These are phyloP conservation scores for Poicephalus gulielmi DNA, from an alignment of 2,113 vertebrate genomes.

Conservation along the genomic window DNA sequence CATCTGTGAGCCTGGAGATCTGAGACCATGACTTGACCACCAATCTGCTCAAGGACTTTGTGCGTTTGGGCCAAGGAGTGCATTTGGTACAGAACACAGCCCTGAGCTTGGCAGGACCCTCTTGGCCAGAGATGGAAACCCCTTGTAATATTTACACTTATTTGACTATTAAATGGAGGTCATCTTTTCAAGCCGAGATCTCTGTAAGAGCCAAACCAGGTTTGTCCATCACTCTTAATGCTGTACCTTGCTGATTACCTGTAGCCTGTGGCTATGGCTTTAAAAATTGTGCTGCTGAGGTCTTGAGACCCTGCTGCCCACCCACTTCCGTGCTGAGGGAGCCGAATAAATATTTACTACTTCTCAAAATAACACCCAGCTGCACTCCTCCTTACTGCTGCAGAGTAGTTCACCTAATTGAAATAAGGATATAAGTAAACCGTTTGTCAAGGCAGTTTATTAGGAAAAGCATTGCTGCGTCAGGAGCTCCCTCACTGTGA, in stretches of 20 bases:
- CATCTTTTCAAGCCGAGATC: neutral
- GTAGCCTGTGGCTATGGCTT: neutral
- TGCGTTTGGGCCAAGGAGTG: neutral
- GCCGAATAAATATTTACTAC: slow-evolving; percentile 39
- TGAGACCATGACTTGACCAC: neutral
- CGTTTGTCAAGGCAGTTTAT: slow-evolving; percentile 64
- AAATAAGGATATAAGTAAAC: slow-evolving; percentile 64
- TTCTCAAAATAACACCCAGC: slow-evolving; percentile 26
- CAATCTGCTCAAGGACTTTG: neutral
- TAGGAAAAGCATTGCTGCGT: slow-evolving; percentile 62
- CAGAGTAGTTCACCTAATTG: slow-evolving; percentile 41
- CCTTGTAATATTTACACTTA: neutral
- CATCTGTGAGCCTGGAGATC: neutral
- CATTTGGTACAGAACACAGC: neutral
- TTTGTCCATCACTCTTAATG: neutral
- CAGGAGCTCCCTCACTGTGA: slow-evolving; percentile 51
- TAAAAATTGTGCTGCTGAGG: neutral
- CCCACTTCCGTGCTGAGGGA: neutral
- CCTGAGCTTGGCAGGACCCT: neutral
- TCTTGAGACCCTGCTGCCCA: neutral
- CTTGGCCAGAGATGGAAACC: neutral
- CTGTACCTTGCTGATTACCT: neutral
- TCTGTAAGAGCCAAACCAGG: neutral
- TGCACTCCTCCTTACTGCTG: neutral
- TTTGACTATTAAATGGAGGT: neutral